Conservation (phyloP, 2,113 vertebrate species). For the Gymnarchus niloticus region DNA sequence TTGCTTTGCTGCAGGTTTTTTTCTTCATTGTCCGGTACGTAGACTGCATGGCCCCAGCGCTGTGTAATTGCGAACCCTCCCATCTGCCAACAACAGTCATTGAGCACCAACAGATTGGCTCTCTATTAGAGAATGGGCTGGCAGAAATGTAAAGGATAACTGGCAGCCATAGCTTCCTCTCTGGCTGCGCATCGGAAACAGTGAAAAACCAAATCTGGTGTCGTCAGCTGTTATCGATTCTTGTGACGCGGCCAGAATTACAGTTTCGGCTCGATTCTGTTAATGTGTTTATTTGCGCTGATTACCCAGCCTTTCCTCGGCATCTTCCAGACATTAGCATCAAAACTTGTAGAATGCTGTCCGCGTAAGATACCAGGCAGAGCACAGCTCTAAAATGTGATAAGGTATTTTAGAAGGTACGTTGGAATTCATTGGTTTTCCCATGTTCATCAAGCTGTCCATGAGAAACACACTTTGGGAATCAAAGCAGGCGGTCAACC, state of each 20-base stretch:
- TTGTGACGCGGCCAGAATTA: neutral
- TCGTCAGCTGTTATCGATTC: neutral
- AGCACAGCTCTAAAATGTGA: neutral
- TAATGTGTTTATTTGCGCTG: neutral
- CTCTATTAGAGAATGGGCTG: constrained; percentile 1
- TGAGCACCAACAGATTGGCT: neutral
- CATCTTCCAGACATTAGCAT: neutral
- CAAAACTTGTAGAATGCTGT: neutral
- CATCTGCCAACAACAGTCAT: neutral
- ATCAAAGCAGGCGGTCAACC: neutral
- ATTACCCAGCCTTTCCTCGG: neutral
- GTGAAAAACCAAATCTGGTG: neutral
- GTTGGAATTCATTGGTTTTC: neutral
- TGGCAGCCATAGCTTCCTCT: neutral
- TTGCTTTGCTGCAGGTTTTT: neutral
- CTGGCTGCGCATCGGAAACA: neutral
- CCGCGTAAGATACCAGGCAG: neutral
- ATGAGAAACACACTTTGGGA: neutral
- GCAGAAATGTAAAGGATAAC: neutral
- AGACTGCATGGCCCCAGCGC: neutral
- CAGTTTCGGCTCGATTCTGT: neutral
- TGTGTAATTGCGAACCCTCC: neutral
- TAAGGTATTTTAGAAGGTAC: neutral
- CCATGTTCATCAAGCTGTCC: neutral
- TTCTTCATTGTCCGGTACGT: neutral